A percentile compares a stretch with the other conserved stretches of the same genome.
Conservation (phyloP, 2,888 invertebrate species). For the Drosophila nr. perissopoda region DNA sequence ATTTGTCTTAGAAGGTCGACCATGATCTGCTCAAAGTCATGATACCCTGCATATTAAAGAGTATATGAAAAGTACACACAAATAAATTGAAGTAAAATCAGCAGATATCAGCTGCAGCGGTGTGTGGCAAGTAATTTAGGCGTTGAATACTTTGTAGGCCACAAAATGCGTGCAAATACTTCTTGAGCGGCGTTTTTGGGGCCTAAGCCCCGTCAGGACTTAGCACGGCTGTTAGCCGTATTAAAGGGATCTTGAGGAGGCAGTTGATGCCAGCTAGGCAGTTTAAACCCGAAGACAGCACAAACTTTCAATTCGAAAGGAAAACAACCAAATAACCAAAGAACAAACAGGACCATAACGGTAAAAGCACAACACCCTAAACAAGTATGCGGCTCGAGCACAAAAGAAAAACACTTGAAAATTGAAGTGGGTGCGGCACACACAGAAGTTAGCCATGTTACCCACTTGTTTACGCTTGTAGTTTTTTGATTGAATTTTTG, state of each 20-base stretch:
- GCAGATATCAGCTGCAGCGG: constrained; percentile 35
- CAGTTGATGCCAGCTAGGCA: constrained; percentile 43
- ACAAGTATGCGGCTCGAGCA: constrained; percentile 29
- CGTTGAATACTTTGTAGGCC: constrained; percentile 65
- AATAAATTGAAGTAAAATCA: constrained; percentile 31
- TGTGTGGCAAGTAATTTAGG: constrained; percentile 50
- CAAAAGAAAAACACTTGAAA: constrained; percentile 60
- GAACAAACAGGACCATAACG: constrained; percentile 29
- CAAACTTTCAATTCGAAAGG: constrained; percentile 52
- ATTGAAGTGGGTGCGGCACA: constrained; percentile 52
- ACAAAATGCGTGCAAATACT: constrained; percentile 67
- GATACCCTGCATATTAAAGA: not conserved
- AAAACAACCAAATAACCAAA: constrained; percentile 30
- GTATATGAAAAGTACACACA: not conserved
- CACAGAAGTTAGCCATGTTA: constrained; percentile 59
- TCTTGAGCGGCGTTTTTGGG: constrained; percentile 35
- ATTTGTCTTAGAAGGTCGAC: not conserved
- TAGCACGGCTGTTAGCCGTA: constrained; percentile 65
- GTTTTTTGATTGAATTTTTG: constrained; percentile 71
- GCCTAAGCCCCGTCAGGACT: constrained; percentile 53
- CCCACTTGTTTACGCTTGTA: constrained; percentile 74
- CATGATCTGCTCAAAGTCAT: not conserved
- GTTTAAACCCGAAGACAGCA: constrained; percentile 43
- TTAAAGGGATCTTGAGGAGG: constrained; percentile 26
- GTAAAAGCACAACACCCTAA: constrained; percentile 31